Base-by-base conservation (phyloP, 2,113 vertebrate genomes). In the Podiceps cristatus region DNA sequence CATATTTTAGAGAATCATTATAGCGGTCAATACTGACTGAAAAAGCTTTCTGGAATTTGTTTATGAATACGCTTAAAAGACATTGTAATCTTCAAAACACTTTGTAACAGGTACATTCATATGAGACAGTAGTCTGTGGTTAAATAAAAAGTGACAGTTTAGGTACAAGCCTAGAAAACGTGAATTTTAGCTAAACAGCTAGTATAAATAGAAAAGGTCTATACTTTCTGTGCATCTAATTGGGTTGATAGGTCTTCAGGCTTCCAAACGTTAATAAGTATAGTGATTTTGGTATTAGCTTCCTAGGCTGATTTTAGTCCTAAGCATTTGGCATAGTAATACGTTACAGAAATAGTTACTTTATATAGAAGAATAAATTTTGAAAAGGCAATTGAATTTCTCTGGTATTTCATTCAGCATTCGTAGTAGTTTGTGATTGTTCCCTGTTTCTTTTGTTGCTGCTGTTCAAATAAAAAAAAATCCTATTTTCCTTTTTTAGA, bases 401-500 rank as follows among this genome's bases (percentile, higher is more conserved):
- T 66, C 13, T 80, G 5, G 9, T 63, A 13, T 78, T 88, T 66
- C 7, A 16, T 53, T n/a, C 29, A 71, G 14, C 6, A 3, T 77
- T 60, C 85, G 59, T 52, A 37, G 27, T 52, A 18, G 7, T 37
- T 69, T 92, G n/a, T 66, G 44, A 10, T 58, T 9, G 2, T 44
- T 86, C 7, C 25, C 22, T n/a, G 5, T 52, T 87, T 59, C 33
- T 78, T 78, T 50, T 52, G 27, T 52, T 69, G 28, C 8, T 67
- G 28, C 17, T 83, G 29, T 63, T 81, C 17, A 44, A 55, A 72
- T 83, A 35, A n/a, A 22, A 68, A 22, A 53, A 14, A 64, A 47
- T 53, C 6, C 4, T 49, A 1, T 29, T 96, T 75, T 97, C 4
- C 9, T 28, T 96, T 83, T 90, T 71, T 85, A 99, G 99, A 98